These are phyloP conservation scores for Rhyacophila brunnea DNA, from an alignment of 1,140 invertebrate species.

Conservation along the genomic window DNA sequence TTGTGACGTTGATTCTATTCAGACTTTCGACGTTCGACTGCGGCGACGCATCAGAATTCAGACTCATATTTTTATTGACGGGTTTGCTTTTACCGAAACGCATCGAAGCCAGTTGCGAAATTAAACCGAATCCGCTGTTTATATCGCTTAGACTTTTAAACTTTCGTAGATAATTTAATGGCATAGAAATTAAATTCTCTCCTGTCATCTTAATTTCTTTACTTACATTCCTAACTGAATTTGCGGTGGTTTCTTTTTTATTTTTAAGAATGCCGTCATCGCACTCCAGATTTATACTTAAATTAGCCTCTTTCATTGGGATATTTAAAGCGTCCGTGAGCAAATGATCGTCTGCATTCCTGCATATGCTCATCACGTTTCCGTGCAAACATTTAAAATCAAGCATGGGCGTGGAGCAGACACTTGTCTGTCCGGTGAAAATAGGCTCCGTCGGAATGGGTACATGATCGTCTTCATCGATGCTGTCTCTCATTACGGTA, in stretches of 20 bases:
- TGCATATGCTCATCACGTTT: slow-evolving; percentile 69
- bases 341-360: slow-evolving; percentile 50
- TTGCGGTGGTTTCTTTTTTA: neutral
- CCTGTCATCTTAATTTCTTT: slow-evolving; percentile 21
- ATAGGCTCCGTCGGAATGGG: slow-evolving; percentile 41
- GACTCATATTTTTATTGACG: slow-evolving; percentile 46
- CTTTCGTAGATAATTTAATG: slow-evolving; percentile 44
- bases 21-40: slow-evolving; percentile 45
- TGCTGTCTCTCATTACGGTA: slow-evolving; percentile 52
- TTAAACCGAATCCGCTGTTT: slow-evolving; percentile 54
- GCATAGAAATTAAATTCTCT: slow-evolving; percentile 51
- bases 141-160: slow-evolving; percentile 55
- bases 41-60: slow-evolving; percentile 40
- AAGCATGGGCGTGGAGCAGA: slow-evolving; percentile 72
- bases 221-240: slow-evolving; percentile 3
- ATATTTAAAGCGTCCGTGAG: slow-evolving; percentile 35
- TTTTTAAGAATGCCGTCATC: neutral
- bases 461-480: slow-evolving; percentile 51
- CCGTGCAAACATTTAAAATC: slow-evolving; percentile 71
- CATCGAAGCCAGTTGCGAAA: slow-evolving; percentile 52
- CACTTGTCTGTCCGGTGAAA: slow-evolving; percentile 65
- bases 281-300: neutral
- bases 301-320: no score
- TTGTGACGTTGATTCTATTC: slow-evolving; percentile 59
- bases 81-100: slow-evolving; percentile 46